Evolutionary conservation across 2,113 vertebrate genomes (phyloP).

Genomic region (Merops nubicus): DNA sequence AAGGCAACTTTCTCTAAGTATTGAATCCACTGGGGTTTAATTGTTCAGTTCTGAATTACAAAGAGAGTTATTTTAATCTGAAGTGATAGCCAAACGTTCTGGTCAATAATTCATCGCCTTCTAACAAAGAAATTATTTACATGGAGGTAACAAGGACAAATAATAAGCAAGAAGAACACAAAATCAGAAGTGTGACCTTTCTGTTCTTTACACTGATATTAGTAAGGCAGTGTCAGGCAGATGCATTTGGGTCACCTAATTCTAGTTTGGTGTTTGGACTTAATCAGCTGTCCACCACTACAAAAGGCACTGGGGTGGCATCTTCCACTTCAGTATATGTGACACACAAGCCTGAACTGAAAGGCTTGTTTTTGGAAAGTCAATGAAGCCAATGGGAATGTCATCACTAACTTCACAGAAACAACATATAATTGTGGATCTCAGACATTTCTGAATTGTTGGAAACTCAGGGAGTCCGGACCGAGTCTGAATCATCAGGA

Average conservation of each 20-base stretch:
- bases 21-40: neutral
- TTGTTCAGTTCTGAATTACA: neutral
- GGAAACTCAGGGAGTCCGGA: accelerated
- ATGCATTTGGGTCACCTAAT: neutral
- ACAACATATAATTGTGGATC: neutral
- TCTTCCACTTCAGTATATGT: neutral
- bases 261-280: neutral
- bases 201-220: neutral
- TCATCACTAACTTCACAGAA: neutral
- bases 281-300: neutral
- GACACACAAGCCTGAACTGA: neutral
- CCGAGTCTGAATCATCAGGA: neutral
- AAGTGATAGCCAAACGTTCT: neutral
- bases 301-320: neutral
- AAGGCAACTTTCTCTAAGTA: neutral
- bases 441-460: neutral
- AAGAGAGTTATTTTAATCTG: neutral
- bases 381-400: neutral
- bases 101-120: neutral
- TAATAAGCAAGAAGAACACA: neutral
- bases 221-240: neutral
- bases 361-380: neutral
- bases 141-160: neutral
- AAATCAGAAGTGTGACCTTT: neutral
- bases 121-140: neutral